Base-by-base conservation (phyloP, 30 jellyfish, hydroid and myxozoan genomes). In the Hydractinia symbiolongicarpus region DNA sequence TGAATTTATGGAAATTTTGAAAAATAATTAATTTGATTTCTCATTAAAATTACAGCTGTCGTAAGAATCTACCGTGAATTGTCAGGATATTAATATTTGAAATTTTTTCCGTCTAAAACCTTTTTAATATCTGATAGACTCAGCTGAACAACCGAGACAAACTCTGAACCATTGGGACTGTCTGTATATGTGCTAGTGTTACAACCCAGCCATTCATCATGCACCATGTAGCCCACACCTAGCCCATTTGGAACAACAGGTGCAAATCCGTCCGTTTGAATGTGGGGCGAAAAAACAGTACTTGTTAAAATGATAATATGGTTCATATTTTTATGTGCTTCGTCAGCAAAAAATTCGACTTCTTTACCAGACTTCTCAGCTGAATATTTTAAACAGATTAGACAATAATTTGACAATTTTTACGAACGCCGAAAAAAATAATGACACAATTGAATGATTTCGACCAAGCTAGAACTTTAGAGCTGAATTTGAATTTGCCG, bases 171-270 rank as follows among this genome's bases (percentile, higher is more conserved):
- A 80, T 69, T 83, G 8, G 98, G 96, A 68, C 98, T 93, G 83
- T 88, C 98, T 4, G 98, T 96, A 77, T 93, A 93, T 6, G 98
- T 79, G 19, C 93, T 66, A 9, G 82, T 89, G 56, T 83, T 93
- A 73, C 94, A 87, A 11, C 98, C 98, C 9, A 93, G 50, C 82
- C 82, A 82, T 57, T 84, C 85, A 51, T 93, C 95, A 17, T 53
- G 53, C 14, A 93, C 74, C 95, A 87, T 79, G 72, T 93, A 93
- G 20, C 98, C 96, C 6, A 93, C 89, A 50, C 98, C 98, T 17
- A 93, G 79, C 11, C 98, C 98, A 55, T 83, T 80, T 13, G 90
- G 94, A 21, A 82, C 79, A 58, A 87, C 96, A n/a, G 98, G 98
- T 8, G 95, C 98, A 77, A 93, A 93, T n/a, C 98, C 98, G 9